Base-by-base conservation (phyloP, 2,888 invertebrate species). In the Enoplolaimus lenunculus region DNA sequence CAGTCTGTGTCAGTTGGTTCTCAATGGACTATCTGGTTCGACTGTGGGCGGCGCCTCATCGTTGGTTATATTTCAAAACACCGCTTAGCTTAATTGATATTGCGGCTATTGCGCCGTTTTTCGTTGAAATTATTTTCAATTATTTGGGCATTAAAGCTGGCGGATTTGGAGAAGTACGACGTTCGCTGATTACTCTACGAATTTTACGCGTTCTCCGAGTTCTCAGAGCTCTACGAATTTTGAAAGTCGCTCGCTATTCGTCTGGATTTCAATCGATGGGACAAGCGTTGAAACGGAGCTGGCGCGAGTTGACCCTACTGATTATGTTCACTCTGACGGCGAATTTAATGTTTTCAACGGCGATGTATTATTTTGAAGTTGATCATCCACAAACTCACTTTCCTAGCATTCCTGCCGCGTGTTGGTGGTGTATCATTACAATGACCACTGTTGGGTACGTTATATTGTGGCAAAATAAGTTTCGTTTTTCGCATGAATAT, bases 361-460 rank as follows among this genome's bases (percentile, higher is more conserved):
- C 33, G 21, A 67, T 67, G 28, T 67, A 67, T 67, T 67, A 30
- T n/a, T 67, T 67, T n/a, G 67, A 67, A 35, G 33, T 68, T 45
- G 68, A 68, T 30, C 13, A 68, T 45, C 59, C 68, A 1, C 29
- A 45, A 31, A 71, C 71, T 30, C 2, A 71, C n/a, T 71, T 71
- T 33, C 21, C n/a, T 1, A 33, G n/a, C 60, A 71, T 71, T n/a
- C 71, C 71, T 1, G 68, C 29, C 35, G 71, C 71, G 30, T 68
- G 68, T 31, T 71, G 71, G 71, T 71, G 71, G 71, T 71, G 71
- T 31, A 45, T 71, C 33, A 65, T 71, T 35, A 71, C 71, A 7
- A 71, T 71, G 71, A 71, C 71, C 2, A 71, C 71, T n/a, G 71
- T 71, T 1, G 71, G 71, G 1, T 71, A 71, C 31, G 71, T 33